These are phyloP conservation scores for Sapajus apella DNA, from an alignment of 2,113 vertebrate genomes.

Conservation along the genomic window DNA sequence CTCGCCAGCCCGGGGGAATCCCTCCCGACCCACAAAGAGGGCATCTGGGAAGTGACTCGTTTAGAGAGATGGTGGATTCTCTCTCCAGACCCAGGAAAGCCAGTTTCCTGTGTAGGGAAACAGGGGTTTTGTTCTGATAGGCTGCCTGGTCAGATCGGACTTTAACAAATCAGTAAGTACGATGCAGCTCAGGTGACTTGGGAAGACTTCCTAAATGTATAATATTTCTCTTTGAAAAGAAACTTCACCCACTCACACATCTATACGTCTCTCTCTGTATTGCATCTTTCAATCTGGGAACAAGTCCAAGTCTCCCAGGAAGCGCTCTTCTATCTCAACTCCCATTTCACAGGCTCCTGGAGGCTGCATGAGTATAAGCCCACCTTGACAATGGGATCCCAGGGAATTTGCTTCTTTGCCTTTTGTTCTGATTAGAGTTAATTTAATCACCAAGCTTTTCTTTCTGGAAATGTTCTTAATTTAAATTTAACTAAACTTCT, in stretches of 20 bases:
- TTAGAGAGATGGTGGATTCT: background rate
- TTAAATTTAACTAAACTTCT: background rate
- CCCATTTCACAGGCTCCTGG: background rate
- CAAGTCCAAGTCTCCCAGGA: background rate
- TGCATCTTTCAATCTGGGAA: background rate
- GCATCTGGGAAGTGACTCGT: background rate
- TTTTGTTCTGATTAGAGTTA: slow-evolving; percentile 44
- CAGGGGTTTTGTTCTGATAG: background rate
- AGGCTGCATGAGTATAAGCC: background rate
- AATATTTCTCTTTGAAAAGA: background rate
- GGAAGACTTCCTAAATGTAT: background rate
- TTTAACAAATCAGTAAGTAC: background rate
- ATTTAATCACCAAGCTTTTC: slow-evolving; percentile 6
- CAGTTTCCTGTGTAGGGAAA: background rate
- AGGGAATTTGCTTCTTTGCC: background rate
- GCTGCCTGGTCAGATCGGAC: background rate
- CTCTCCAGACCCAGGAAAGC: background rate
- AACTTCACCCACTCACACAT: background rate
- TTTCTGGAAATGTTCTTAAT: slow-evolving; percentile 33
- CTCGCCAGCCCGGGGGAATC: background rate
- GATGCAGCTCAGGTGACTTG: background rate
- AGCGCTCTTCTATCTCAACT: background rate
- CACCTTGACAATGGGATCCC: background rate
- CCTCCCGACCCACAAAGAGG: background rate
- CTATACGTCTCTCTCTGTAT: background rate